Conservation (phyloP, 2,888 invertebrate genomes). For the Thera obeliscata region DNA sequence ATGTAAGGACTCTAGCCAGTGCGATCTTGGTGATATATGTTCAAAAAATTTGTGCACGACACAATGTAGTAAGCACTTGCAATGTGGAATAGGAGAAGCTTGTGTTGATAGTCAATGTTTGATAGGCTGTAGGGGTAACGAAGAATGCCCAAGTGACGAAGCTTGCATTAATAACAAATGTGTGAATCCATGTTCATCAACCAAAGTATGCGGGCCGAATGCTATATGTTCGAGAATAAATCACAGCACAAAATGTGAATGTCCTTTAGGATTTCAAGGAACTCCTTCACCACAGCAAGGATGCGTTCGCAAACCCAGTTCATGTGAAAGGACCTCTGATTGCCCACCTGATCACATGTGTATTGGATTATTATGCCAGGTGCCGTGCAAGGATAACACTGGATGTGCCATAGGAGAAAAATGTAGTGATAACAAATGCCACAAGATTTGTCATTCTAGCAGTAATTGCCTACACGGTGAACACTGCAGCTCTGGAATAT, state of each 20-base stretch:
- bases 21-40: slow-evolving; percentile 91
- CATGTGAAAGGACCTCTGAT: slow-evolving; percentile 87
- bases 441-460: slow-evolving; percentile 94
- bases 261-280: slow-evolving; percentile 93
- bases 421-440: slow-evolving; percentile 90
- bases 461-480: slow-evolving; percentile 96
- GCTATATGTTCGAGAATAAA: slow-evolving; percentile 90
- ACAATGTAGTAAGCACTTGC: slow-evolving; percentile 92
- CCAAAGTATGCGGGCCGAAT: slow-evolving; percentile 93
- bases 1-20: slow-evolving; percentile 90
- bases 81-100: slow-evolving; percentile 91
- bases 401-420: slow-evolving; percentile 93
- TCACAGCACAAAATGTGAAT: slow-evolving; percentile 91
- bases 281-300: slow-evolving; percentile 95
- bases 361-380: slow-evolving; percentile 90
- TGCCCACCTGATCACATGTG: slow-evolving; percentile 92
- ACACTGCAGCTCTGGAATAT: slow-evolving; percentile 92
- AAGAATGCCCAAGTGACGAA: slow-evolving; percentile 90
- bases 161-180: slow-evolving; percentile 94
- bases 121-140: slow-evolving; percentile 93
- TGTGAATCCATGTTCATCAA: slow-evolving; percentile 90
- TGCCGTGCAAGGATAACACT: slow-evolving; percentile 89
- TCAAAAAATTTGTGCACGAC: slow-evolving; percentile 90
- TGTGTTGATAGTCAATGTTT: slow-evolving; percentile 92
- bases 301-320: slow-evolving; percentile 91